Evolutionary conservation across 2,888 invertebrate species (phyloP), one percentile per base, ranked within the genome.

Genomic region (Helleia helle): DNA sequence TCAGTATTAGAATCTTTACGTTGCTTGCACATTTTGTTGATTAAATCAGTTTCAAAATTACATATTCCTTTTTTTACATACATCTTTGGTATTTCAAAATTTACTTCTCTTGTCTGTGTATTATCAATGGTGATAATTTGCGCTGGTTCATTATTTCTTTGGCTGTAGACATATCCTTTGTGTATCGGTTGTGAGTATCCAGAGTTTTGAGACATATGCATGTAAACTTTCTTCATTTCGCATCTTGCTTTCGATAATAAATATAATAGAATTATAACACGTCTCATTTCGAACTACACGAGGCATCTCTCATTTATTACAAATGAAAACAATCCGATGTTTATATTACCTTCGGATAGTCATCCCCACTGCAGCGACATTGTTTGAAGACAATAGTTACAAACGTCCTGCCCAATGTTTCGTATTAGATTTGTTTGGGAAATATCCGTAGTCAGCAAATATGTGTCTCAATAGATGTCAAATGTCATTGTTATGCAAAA

Each of bases 291-390:
- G 47, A 42, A 36, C 50, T 52, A 55, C 55, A 55, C 57, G 44
- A 46, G 62, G 36, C 68, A 65, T 66, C 66, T 34, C 34, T 18
- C 34, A 22, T 8, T 6, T 22, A 8, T 11, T 7, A 7, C 22
- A 18, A 18, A 12, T 34, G 34, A 11, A 9, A 31, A 18, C 7
- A 1, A 18, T 8, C 2, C 3, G 22, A 22, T 22, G 67, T 65
- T 70, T 79, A 67, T 80, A 76, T 71, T 58, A 64, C 59, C 60
- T 69, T 70, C 70, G 71, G 69, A 62, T 62, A 54, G 58, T 63
- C n/a, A 11, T 59, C 59, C 58, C 55, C 52, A 50, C 50, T 49
- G 44, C 55, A 52, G 51, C 48, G 44, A 59, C 62, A 74, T 72
- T 76, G 75, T 71, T 65, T 59, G 50, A 42, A 29, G 36, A 51